phyloP scores from a whole-genome alignment of 1,140 invertebrate genomes.

The Diabrotica virgifera region DNA sequence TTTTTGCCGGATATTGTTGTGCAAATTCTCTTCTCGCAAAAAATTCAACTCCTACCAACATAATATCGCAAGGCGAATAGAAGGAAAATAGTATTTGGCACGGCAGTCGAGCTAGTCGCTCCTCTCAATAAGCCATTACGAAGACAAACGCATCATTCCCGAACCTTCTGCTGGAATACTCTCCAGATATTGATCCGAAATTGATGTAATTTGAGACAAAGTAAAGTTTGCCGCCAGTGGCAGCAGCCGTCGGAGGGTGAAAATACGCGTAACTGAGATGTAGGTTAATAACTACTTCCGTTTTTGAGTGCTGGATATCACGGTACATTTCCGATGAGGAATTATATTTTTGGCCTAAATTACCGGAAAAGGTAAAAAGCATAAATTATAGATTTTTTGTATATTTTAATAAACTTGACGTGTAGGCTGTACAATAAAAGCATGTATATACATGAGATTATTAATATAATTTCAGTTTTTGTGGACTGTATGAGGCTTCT shows the following conservation, averaged over 20 bases:
- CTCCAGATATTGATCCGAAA: constrained; percentile 19
- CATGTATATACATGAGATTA: too few species aligned
- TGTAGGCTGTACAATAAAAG: too few species aligned
- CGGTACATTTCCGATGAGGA: too few species aligned
- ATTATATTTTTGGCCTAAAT: too few species aligned
- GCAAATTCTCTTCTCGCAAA: constrained; percentile 13
- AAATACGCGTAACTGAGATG: background rate
- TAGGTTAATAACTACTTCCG: background rate
- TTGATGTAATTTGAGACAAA: constrained; percentile 23
- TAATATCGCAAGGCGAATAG: constrained; percentile 17
- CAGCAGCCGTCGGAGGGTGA: background rate
- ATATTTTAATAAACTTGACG: too few species aligned
- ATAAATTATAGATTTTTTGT: too few species aligned
- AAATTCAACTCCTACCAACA: constrained; percentile 17
- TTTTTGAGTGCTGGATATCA: too few species aligned
- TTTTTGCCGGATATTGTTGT: constrained; percentile 13
- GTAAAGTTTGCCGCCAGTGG: constrained; percentile 15
- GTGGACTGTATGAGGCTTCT: too few species aligned
- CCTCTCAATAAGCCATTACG: constrained; percentile 8
- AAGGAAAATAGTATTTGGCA: constrained; percentile 22
- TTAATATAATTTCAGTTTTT: too few species aligned
- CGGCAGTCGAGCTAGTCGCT: constrained; percentile 11
- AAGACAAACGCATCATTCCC: constrained; percentile 10
- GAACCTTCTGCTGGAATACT: constrained; percentile 12
- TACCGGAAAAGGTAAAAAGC: background rate